phyloP scores from a whole-genome alignment of 2,113 vertebrate species.

The Numenius arquata region DNA sequence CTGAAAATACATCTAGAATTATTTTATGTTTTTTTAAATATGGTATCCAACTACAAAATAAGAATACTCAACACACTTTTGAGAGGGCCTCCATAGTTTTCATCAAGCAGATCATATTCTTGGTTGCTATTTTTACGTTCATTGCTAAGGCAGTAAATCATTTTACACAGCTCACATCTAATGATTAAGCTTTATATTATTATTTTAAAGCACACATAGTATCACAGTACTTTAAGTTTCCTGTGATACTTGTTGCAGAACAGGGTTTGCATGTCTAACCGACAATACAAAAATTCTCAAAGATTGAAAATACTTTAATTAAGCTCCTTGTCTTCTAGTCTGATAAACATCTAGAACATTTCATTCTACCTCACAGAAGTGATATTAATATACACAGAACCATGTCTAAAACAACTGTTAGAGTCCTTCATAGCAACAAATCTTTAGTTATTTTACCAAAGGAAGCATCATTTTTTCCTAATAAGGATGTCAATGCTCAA shows the following conservation, averaged over 20 bases:
- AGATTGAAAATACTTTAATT: background rate
- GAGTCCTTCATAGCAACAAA: background rate
- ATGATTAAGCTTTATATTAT: background rate
- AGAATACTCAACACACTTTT: background rate
- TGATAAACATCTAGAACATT: slow-evolving; percentile 1
- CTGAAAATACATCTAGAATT: background rate
- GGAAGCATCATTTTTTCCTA: background rate
- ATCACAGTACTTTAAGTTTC: background rate
- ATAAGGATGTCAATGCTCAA: background rate
- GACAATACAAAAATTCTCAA: background rate
- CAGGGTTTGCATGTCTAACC: background rate
- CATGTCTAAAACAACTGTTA: background rate
- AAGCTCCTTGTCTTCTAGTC: background rate
- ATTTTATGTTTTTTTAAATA: background rate
- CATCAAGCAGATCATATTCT: background rate
- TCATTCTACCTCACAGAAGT: background rate
- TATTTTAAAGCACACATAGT: background rate
- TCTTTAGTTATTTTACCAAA: background rate
- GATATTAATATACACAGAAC: background rate
- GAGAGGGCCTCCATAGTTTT: background rate
- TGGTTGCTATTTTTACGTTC: background rate
- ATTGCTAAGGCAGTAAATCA: background rate
- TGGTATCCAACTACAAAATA: background rate
- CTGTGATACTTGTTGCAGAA: background rate
- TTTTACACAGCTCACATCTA: background rate